Evolutionary conservation across 1,140 invertebrate genomes (phyloP), one percentile per base, ranked within the genome.

Genomic region (Philopotamus ludificatus): DNA sequence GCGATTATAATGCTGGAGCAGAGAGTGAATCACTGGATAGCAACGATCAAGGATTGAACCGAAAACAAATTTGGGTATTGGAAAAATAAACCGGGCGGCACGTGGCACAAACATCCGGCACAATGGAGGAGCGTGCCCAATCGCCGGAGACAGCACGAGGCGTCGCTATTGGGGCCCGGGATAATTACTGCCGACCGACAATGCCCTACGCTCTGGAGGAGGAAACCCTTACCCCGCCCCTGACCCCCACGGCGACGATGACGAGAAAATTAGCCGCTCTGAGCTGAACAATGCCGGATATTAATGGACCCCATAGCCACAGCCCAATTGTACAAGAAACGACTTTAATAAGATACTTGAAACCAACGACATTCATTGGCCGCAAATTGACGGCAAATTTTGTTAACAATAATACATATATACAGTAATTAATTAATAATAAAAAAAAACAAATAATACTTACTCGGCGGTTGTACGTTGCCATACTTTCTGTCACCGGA

Each of bases 401-500:
- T n/a, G n/a, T n/a, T n/a, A n/a, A n/a, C n/a, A n/a, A n/a, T n/a
- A n/a, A n/a, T n/a, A n/a, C n/a, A n/a, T n/a, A n/a, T n/a, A n/a
- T n/a, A n/a, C n/a, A n/a, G n/a, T n/a, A n/a, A n/a, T n/a, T n/a
- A n/a, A n/a, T n/a, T n/a, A n/a, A 39, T 39, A 7, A 8, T 39
- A 39, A 39, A 8, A 39, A 47, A 8, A 8, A n/a, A 47, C 4
- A 47, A 47, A n/a, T 9, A 9, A 20, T 10, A 67, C 58, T 65
- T 54, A 70, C 67, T 62, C 1, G 68, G 68, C 10, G 68, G 68
- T 55, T 60, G 60, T 8, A 70, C 62, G 39, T 47, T 66, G 28
- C 61, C 65, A 42, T 70, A 70, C 10, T 23, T 41, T 51, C 68
- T 60, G 34, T 70, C 65, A n/a, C 39, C 54, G 16, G 42, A 50